phyloP scores from a whole-genome alignment of 2,113 vertebrate genomes.

The Urocolius indicus region DNA sequence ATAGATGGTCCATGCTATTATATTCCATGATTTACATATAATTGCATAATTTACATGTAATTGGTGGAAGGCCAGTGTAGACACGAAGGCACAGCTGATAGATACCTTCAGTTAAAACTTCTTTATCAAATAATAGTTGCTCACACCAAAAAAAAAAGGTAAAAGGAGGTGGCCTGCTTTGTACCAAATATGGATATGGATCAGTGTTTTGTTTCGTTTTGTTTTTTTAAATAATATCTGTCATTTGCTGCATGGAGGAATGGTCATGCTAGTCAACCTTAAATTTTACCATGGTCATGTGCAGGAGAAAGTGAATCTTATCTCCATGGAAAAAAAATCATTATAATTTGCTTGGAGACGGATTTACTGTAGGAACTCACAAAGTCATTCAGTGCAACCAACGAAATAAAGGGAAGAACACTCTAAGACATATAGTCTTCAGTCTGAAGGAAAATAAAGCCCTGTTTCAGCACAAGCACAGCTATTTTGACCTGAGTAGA shows the following conservation, averaged over 20 bases:
- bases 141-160: not conserved
- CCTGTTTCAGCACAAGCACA: slow-evolving; percentile 41
- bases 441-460: slow-evolving; percentile 28
- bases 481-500: slow-evolving; percentile 20
- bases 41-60: slow-evolving; percentile 17
- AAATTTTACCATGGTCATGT: not conserved
- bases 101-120: not conserved
- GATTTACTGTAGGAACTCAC: not conserved
- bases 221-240: not conserved
- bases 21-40: not conserved
- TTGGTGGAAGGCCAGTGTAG: slow-evolving; percentile 3
- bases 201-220: not conserved
- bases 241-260: not conserved
- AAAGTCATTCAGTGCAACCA: not conserved
- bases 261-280: not conserved
- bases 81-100: not conserved
- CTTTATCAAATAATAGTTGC: not conserved
- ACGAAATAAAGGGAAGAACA: not conserved
- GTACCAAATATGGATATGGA: not conserved
- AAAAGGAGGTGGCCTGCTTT: not conserved
- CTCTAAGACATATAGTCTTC: not conserved
- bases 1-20: not conserved
- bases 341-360: not conserved
- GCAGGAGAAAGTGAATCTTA: not conserved
- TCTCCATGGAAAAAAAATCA: not conserved